Conservation (phyloP, 2,797 vertebrate genomes). For the Potorous gilbertii region DNA sequence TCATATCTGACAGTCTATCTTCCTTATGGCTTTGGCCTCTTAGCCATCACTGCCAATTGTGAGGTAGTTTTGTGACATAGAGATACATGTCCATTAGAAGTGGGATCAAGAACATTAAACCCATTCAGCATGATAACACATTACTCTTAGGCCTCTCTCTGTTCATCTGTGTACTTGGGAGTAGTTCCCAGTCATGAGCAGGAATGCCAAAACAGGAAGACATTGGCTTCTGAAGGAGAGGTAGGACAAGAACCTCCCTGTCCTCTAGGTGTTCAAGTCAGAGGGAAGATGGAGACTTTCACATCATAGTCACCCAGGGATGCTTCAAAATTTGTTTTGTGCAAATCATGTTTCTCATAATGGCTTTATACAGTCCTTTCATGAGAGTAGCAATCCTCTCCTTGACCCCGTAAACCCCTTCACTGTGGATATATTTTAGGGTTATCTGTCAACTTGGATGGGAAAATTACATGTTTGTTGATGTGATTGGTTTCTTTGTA, state of each 20-base stretch:
- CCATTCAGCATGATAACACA: background rate
- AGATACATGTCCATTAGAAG: conserved; percentile 4
- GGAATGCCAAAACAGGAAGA: background rate
- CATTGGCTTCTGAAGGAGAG: background rate
- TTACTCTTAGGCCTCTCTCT: fast-evolving
- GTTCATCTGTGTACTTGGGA: background rate
- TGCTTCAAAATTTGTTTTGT: background rate
- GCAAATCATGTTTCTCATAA: background rate
- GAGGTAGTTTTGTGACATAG: background rate
- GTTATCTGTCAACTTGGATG: background rate
- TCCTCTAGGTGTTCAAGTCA: background rate
- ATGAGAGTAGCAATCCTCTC: background rate
- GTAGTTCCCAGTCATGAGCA: background rate
- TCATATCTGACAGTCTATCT: background rate
- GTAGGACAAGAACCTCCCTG: background rate
- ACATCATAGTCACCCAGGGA: background rate
- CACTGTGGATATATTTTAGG: background rate
- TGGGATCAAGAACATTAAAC: background rate
- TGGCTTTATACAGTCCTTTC: background rate
- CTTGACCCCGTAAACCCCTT: background rate
- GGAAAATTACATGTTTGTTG: background rate
- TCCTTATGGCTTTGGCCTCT: background rate
- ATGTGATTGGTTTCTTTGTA: background rate
- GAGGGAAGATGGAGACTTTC: background rate
- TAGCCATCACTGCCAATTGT: background rate